Base-by-base conservation (phyloP, 2,113 vertebrate genomes). In the Lepisosteus osseus region DNA sequence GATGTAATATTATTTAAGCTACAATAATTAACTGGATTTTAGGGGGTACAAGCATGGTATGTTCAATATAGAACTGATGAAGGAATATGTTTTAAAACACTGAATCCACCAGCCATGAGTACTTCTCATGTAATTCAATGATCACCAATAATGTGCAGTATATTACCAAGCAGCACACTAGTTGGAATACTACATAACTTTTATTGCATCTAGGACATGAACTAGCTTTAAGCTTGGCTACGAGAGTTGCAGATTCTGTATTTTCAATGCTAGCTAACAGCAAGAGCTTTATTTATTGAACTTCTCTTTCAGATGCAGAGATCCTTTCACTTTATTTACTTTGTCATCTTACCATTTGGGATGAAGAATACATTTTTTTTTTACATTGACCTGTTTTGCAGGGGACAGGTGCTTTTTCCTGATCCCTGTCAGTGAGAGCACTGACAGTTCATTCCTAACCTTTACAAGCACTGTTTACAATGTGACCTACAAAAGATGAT, bases 401-500 rank as follows among this genome's bases (percentile, higher is more conserved):
- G 71, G 71, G 42, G 55, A 59, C 51, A 12, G 59, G 40, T 68
- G 57, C 73, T 85, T 81, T 73, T 75, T 82, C 29, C 80, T 80
- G 80, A 80, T 77, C 61, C 73, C 67, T 78, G 76, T 79, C 77
- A 73, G 57, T 54, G 69, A 80, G 75, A 76, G 68, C 70, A 64
- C 78, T 74, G 55, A 62, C 14, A 70, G 77, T 79, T 76, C 80
- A 77, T 76, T 68, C 67, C 74, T 79, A 77, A 83, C 75, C 84
- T 87, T 85, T 82, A 75, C 64, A 72, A 79, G 79, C 85, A 87
- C 85, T 78, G 79, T 82, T 82, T 73, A 80, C 74, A 76, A 57
- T 59, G 72, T 85, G 87, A 88, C 84, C 82, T 76, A 78, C 78
- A 47, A 73, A 61, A 47, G 83, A 86, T 84, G 85, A 89, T 88